These are phyloP conservation scores for Entomyzon cyanotis DNA, from an alignment of 2,113 vertebrate species.

Conservation along the genomic window DNA sequence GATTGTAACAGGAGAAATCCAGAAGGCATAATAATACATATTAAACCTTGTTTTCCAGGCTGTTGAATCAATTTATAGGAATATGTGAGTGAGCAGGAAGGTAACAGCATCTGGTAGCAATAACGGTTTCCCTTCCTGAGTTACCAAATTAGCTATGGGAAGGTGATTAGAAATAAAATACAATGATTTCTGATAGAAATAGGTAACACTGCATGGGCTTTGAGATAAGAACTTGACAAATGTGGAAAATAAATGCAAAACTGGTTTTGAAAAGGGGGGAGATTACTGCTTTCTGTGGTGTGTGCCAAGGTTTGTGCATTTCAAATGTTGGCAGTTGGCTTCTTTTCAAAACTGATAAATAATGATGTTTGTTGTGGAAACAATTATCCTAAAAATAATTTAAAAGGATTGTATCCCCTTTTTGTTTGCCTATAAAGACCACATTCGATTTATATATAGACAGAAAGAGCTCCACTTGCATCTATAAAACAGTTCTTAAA, in stretches of 20 bases:
- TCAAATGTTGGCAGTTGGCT: constrained; percentile 60
- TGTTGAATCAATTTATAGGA: constrained; percentile 12
- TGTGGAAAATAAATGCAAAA: constrained; percentile 50
- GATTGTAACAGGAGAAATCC: background rate
- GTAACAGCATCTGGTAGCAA: constrained; percentile 56
- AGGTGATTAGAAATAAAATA: constrained; percentile 51
- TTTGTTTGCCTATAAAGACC: constrained; percentile 65
- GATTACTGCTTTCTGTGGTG: constrained; percentile 44
- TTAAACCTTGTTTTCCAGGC: constrained; percentile 12
- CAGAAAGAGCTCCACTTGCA: constrained; percentile 48
- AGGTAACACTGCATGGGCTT: constrained; percentile 24
- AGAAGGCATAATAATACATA: background rate
- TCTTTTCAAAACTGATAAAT: constrained; percentile 66
- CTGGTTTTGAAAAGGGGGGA: constrained; percentile 23
- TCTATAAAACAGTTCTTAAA: constrained; percentile 64
- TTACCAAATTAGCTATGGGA: constrained; percentile 37
- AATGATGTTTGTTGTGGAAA: constrained; percentile 67
- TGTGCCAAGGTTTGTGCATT: constrained; percentile 58
- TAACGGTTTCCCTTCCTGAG: constrained; percentile 54
- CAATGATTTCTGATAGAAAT: constrained; percentile 53
- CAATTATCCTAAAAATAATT: constrained; percentile 70
- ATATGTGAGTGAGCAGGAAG: constrained; percentile 33
- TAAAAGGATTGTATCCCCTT: constrained; percentile 55
- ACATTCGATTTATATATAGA: constrained; percentile 56
- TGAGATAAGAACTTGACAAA: constrained; percentile 65